Conservation (phyloP, 2,113 vertebrate genomes). For the Uria lomvia region DNA sequence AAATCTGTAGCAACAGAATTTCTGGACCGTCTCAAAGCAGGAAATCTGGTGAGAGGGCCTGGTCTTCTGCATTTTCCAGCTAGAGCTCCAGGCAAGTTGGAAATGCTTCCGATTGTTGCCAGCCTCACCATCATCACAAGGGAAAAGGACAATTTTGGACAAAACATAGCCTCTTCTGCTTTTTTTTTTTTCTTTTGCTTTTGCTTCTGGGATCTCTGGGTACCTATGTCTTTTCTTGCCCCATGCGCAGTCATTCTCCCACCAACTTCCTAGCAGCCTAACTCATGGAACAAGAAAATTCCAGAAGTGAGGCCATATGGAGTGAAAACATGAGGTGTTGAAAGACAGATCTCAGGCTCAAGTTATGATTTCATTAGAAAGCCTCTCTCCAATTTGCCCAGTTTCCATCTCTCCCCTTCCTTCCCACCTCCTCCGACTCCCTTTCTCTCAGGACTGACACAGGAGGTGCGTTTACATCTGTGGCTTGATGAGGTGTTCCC, state of each 20-base stretch:
- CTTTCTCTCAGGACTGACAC: background rate
- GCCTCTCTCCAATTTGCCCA: background rate
- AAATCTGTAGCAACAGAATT: background rate
- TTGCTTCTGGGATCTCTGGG: background rate
- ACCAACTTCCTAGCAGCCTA: conserved; percentile 12
- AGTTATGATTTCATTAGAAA: conserved; percentile 4
- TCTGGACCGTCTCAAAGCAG: background rate
- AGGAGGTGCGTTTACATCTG: background rate
- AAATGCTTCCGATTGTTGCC: background rate
- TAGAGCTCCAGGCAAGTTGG: background rate
- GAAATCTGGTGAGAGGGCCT: background rate
- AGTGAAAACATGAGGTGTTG: conserved; percentile 57
- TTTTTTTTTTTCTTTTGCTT: background rate
- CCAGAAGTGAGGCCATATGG: conserved; percentile 42
- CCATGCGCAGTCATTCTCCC: background rate
- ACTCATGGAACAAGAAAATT: conserved; percentile 27
- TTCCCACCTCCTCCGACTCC: background rate
- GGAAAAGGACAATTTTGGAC: background rate
- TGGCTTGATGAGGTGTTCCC: conserved; percentile 19
- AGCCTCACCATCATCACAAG: background rate
- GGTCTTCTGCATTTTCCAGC: background rate
- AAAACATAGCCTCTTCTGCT: background rate
- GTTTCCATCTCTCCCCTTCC: conserved; percentile 29
- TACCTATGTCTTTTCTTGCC: background rate
- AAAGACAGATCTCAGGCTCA: conserved; percentile 63